phyloP scores from a whole-genome alignment of 2,113 vertebrate species.

The Uria aalge region DNA sequence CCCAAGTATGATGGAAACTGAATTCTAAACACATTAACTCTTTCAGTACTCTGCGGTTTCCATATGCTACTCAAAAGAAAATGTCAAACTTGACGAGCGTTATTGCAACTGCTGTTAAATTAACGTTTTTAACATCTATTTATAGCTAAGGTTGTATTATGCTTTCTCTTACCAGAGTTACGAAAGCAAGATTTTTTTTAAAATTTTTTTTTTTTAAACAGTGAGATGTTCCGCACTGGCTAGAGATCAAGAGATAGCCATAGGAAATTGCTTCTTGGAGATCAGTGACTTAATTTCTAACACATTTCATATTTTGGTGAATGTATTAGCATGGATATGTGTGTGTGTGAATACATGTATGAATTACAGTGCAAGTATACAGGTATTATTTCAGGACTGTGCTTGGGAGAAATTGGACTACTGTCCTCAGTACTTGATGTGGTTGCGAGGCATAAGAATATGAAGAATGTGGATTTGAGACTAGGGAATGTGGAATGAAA shows the following conservation, averaged over 20 bases:
- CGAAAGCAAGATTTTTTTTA: neutral
- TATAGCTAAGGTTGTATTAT: neutral
- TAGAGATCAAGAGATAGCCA: neutral
- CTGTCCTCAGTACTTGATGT: neutral
- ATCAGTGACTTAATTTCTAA: slow-evolving; percentile 12
- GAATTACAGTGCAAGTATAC: neutral
- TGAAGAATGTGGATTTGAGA: neutral
- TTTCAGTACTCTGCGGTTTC: slow-evolving; percentile 42
- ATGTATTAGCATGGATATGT: neutral
- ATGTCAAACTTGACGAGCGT: neutral
- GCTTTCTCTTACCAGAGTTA: neutral
- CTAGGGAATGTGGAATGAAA: neutral
- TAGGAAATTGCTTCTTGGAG: neutral
- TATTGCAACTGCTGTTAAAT: neutral
- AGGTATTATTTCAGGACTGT: neutral
- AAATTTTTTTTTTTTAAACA: neutral
- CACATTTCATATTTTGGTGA: neutral
- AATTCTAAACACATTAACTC: slow-evolving; percentile 80
- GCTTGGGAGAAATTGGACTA: neutral
- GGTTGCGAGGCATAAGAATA: neutral
- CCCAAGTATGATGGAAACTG: slow-evolving; percentile 79
- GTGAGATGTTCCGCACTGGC: neutral
- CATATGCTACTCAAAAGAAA: slow-evolving; percentile 29
- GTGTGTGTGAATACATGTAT: neutral
- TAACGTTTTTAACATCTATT: neutral